Conservation (phyloP, 2,113 vertebrate genomes). For the Ochotona curzoniae region DNA sequence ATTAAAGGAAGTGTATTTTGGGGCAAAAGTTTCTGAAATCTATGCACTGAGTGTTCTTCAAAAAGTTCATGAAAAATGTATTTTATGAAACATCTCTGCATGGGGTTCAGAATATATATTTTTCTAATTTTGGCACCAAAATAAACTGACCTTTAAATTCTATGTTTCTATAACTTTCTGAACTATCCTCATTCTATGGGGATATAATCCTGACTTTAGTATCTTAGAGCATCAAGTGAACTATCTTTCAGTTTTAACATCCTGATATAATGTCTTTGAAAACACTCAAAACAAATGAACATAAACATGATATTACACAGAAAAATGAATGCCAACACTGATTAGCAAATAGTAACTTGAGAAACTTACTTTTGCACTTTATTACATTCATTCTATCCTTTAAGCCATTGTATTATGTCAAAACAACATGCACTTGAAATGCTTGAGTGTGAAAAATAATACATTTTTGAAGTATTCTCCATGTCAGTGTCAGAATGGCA, state of each 20-base stretch:
- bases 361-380: conserved; percentile 38
- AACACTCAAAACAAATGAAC: neutral
- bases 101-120: too few species aligned
- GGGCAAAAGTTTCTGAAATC: too few species aligned
- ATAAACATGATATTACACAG: neutral
- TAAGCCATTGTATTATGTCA: conserved; percentile 38
- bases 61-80: too few species aligned
- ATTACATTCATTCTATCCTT: neutral
- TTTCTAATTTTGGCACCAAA: too few species aligned
- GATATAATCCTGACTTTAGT: neutral
- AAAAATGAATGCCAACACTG: conserved; percentile 50
- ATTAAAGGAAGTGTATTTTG: too few species aligned
- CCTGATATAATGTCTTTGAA: neutral
- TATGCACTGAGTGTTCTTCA: too few species aligned
- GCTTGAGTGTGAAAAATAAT: conserved; percentile 50
- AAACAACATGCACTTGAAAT: conserved; percentile 16
- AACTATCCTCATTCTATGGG: neutral
- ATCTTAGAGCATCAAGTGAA: neutral
- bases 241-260: conserved; percentile 21
- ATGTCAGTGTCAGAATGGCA: conserved; percentile 38
- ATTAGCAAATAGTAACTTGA: conserved; percentile 49
- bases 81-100: too few species aligned
- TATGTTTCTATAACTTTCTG: too few species aligned
- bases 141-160: too few species aligned
- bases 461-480: conserved; percentile 45